These are phyloP conservation scores for Xiphophorus hellerii DNA, from an alignment of 2,113 vertebrate genomes.

Conservation along the genomic window DNA sequence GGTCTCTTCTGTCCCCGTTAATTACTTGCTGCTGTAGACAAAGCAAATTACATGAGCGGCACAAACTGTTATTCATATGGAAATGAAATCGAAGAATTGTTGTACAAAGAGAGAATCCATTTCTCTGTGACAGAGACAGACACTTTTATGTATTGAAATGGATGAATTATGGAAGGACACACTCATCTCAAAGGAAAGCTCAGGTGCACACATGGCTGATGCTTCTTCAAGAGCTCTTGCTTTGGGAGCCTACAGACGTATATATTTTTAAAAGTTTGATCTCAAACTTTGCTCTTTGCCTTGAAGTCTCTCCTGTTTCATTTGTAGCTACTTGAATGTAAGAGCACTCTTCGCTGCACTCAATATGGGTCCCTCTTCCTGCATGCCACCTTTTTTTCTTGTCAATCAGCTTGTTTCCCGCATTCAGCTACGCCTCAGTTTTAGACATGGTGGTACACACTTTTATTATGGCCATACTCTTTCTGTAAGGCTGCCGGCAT, in stretches of 20 bases:
- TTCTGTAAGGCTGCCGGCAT: slow-evolving; percentile 11
- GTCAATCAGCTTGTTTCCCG: slow-evolving; percentile 21
- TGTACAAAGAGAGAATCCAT: background rate
- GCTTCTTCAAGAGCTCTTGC: slow-evolving; percentile 18
- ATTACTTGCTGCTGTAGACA: background rate
- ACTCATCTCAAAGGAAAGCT: background rate
- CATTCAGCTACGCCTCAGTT: slow-evolving; percentile 11
- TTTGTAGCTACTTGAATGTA: slow-evolving; percentile 40
- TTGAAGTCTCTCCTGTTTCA: slow-evolving; percentile 53
- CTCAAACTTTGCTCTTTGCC: slow-evolving; percentile 42
- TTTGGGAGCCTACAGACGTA: background rate
- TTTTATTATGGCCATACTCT: background rate
- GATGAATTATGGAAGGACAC: slow-evolving; percentile 2
- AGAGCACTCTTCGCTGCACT: slow-evolving; percentile 35
- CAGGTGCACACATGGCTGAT: background rate
- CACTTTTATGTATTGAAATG: background rate
- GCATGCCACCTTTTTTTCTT: slow-evolving; percentile 30
- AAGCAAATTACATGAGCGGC: background rate
- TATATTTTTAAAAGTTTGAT: slow-evolving; percentile 28
- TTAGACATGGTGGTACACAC: slow-evolving; percentile 2
- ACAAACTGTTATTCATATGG: slow-evolving; percentile 40
- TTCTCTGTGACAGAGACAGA: background rate
- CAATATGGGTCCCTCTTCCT: background rate
- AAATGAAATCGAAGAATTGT: slow-evolving; percentile 27
- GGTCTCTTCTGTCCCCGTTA: background rate